Evolutionary conservation across 1,140 invertebrate species (phyloP).

Genomic region (Lasioglossum baleicum): DNA sequence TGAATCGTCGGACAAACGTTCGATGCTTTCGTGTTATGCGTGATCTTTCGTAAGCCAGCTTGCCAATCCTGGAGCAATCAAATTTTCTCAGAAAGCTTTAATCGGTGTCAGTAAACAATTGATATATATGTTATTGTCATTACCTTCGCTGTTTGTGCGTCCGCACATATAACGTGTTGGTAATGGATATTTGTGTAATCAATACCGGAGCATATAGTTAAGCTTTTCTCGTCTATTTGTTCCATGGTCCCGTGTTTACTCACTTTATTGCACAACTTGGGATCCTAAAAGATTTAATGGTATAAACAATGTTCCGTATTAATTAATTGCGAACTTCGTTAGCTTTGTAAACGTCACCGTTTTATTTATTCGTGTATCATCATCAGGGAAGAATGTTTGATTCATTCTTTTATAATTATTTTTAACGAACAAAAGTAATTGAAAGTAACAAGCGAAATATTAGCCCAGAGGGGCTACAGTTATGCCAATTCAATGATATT

Average conservation of each 20-base stretch:
- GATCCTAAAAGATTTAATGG: conserved; percentile 83
- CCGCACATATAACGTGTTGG: conserved; percentile 95
- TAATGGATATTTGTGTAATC: conserved; percentile 99
- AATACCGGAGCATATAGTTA: conserved; percentile 97
- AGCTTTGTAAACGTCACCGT: too few species aligned
- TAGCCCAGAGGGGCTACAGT: too few species aligned
- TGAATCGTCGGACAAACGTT: conserved; percentile 97
- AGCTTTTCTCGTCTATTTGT: conserved; percentile 93
- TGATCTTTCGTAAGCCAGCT: conserved; percentile 91
- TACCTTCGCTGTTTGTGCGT: conserved; percentile 95
- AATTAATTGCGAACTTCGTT: too few species aligned
- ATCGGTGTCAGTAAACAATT: neutral
- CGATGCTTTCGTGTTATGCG: conserved; percentile 98
- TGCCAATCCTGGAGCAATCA: conserved; percentile 91
- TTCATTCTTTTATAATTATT: too few species aligned
- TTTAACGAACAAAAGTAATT: too few species aligned
- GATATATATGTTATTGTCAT: conserved; percentile 17
- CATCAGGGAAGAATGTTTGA: too few species aligned
- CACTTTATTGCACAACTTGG: conserved; percentile 89
- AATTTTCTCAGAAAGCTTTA: neutral
- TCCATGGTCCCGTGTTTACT: conserved; percentile 87
- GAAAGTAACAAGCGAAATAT: too few species aligned
- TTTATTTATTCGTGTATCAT: too few species aligned
- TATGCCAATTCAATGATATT: too few species aligned
- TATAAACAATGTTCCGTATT: too few species aligned